Evolutionary conservation across 2,797 vertebrate genomes (phyloP).

Genomic region (Lacerta agilis): DNA sequence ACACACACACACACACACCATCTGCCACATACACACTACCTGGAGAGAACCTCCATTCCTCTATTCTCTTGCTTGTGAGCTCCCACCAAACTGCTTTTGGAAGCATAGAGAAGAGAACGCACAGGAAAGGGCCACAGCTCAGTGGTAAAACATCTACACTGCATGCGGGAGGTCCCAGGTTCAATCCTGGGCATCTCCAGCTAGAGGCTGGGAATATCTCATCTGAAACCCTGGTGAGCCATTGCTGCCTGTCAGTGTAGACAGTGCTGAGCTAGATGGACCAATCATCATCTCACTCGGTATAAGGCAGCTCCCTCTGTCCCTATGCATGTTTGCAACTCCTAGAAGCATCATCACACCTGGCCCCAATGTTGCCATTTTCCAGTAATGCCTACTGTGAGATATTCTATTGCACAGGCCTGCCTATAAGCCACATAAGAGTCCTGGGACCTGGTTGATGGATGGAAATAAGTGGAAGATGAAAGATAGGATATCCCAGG

Average conservation of each 20-base stretch:
- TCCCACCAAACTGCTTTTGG: background rate
- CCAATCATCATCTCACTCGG: too few relatives aligned
- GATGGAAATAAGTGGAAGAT: background rate
- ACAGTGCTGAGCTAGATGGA: too few relatives aligned
- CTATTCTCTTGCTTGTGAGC: background rate
- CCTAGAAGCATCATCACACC: too few relatives aligned
- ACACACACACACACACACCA: background rate
- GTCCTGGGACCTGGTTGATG: too few relatives aligned
- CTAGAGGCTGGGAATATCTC: too few relatives aligned
- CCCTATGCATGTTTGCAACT: background rate
- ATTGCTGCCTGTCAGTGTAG: too few relatives aligned
- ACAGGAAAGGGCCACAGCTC: too few relatives aligned
- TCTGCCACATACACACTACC: background rate
- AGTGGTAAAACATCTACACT: too few relatives aligned
- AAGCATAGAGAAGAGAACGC: background rate
- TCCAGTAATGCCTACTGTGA: background rate
- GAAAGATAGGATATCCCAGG: background rate
- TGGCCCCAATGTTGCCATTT: background rate
- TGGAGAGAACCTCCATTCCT: background rate
- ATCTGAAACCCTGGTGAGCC: too few relatives aligned
- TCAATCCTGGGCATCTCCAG: too few relatives aligned
- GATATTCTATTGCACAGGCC: background rate
- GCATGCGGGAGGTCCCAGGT: too few relatives aligned
- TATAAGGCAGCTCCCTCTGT: too few relatives aligned
- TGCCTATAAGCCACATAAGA: background rate